Conservation (phyloP, 2,797 vertebrate genomes). For the Buphagus erythrorhynchus region DNA sequence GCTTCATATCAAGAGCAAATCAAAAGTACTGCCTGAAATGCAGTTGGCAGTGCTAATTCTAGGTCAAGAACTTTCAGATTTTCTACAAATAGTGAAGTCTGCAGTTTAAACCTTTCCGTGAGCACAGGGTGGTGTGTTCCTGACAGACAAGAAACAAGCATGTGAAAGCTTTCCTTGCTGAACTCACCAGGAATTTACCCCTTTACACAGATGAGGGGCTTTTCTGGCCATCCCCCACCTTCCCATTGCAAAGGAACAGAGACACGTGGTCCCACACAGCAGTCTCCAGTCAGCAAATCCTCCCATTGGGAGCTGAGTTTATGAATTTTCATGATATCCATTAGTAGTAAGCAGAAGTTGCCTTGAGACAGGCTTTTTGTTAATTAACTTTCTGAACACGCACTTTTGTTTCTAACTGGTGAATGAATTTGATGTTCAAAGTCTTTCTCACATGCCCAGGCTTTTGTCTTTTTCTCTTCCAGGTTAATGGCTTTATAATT, state of each 20-base stretch:
- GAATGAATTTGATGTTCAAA: constrained; percentile 44
- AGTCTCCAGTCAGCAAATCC: not conserved
- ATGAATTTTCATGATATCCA: constrained; percentile 55
- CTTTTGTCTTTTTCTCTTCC: constrained; percentile 26
- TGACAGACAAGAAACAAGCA: not conserved
- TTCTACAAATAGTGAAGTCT: not conserved
- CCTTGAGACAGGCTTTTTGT: constrained; percentile 37
- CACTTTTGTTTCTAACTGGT: not conserved
- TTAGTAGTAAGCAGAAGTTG: constrained; percentile 25
- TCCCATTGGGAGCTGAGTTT: not conserved
- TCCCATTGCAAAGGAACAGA: not conserved
- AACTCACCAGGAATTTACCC: not conserved
- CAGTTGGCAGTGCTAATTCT: not conserved
- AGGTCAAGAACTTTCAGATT: not conserved
- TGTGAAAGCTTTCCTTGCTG: not conserved
- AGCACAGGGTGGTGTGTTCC: fast-evolving
- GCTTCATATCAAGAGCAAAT: not conserved
- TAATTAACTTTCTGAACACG: not conserved
- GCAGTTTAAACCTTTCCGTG: not conserved
- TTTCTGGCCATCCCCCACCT: not conserved
- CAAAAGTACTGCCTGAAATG: not conserved
- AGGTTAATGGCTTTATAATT: constrained; percentile 19
- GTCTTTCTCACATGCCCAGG: not conserved
- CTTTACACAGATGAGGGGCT: not conserved
- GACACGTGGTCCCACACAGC: not conserved